phyloP scores from a whole-genome alignment of 1,140 invertebrate species.

The Cheumatopsyche charites region DNA sequence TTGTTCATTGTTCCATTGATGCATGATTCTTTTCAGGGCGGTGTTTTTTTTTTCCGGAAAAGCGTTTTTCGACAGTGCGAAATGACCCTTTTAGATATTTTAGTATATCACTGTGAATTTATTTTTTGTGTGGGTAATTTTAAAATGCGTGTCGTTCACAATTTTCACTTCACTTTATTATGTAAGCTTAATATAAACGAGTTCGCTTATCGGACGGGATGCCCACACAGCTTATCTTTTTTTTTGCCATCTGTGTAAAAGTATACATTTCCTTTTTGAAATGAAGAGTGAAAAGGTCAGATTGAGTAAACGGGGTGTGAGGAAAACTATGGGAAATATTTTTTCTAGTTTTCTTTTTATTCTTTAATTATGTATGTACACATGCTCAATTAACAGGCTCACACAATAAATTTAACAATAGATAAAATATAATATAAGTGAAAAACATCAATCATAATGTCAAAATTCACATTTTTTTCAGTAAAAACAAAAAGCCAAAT shows the following conservation, averaged over 20 bases:
- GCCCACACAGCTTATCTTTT: not conserved
- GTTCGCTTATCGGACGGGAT: not conserved
- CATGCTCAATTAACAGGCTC: constrained; percentile 1
- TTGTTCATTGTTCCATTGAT: too few relatives aligned
- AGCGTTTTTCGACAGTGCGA: too few relatives aligned
- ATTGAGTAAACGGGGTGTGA: not conserved
- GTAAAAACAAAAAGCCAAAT: too few relatives aligned
- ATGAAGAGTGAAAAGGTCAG: constrained; percentile 3
- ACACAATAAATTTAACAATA: constrained; percentile 1
- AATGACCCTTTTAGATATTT: too few relatives aligned
- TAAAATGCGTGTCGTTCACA: too few relatives aligned
- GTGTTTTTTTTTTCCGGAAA: too few relatives aligned
- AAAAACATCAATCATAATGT: constrained; percentile 1
- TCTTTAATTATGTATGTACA: not conserved
- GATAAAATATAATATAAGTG: constrained; percentile 10
- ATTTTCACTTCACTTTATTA: too few relatives aligned
- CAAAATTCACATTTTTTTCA: not conserved
- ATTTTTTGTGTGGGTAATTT: too few relatives aligned
- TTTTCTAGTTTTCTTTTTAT: not conserved
- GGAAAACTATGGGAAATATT: not conserved
- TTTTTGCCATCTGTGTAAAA: not conserved
- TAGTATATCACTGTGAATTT: too few relatives aligned
- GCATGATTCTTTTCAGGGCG: too few relatives aligned
- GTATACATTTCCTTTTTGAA: not conserved
- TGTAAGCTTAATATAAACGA: not conserved